Evolutionary conservation across 2,113 vertebrate genomes (phyloP).

Genomic region (Ctenomys sociabilis): DNA sequence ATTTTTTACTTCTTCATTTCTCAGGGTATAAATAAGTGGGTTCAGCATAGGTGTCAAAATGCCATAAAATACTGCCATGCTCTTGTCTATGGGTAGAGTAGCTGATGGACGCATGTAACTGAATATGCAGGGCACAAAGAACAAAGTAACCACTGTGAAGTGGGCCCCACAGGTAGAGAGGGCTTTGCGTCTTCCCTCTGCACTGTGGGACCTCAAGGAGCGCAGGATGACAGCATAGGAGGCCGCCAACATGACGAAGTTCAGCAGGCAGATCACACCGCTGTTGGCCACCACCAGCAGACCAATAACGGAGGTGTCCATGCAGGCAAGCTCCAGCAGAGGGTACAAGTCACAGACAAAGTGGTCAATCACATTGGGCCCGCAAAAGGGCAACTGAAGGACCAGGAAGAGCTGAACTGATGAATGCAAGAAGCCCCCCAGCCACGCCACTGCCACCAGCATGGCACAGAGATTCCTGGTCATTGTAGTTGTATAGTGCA

Average conservation of each 20-base stretch:
- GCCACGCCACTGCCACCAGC: constrained; percentile 60
- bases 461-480: constrained; percentile 1
- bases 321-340: constrained; percentile 67
- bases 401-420: constrained; percentile 56
- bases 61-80: constrained; percentile 65
- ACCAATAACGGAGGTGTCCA: neutral
- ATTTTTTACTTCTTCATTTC: constrained; percentile 3
- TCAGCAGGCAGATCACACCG: neutral
- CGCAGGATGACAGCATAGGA: constrained; percentile 22
- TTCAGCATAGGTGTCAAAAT: constrained; percentile 76
- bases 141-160: constrained; percentile 51
- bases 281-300: neutral
- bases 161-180: neutral
- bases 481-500: neutral
- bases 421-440: constrained; percentile 69
- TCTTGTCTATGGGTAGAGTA: constrained; percentile 61
- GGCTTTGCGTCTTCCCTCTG: neutral
- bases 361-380: constrained; percentile 46
- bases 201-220: constrained; percentile 43
- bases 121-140: constrained; percentile 70
- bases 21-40: neutral
- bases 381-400: constrained; percentile 61
- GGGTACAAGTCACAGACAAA: constrained; percentile 74
- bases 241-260: neutral
- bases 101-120: constrained; percentile 20